Conservation (phyloP, 2,888 invertebrate species). For the Calephelis perditalis region DNA sequence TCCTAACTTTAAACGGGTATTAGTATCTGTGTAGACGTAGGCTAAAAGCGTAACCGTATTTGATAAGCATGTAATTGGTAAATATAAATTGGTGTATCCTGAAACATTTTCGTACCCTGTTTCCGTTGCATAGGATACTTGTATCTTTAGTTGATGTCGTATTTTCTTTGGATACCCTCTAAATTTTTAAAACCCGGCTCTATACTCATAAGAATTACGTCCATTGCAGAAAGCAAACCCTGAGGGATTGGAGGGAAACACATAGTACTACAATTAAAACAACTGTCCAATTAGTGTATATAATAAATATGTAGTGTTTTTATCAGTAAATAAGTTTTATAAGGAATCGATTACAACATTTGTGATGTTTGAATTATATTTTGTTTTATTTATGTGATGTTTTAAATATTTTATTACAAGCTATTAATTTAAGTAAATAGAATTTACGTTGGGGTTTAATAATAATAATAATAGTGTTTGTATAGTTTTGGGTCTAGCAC, state of each 20-base stretch:
- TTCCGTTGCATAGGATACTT: slow-evolving; percentile 24
- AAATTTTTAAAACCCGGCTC: slow-evolving; percentile 22
- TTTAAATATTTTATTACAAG: slow-evolving; percentile 4
- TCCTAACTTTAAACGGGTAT: not conserved
- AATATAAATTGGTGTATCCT: slow-evolving; percentile 14
- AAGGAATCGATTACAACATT: slow-evolving; percentile 10
- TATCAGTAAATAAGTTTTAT: slow-evolving; percentile 21
- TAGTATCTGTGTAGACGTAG: slow-evolving; percentile 6
- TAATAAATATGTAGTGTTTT: slow-evolving; percentile 37
- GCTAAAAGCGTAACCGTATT: not conserved
- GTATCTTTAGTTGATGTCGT: slow-evolving; percentile 66
- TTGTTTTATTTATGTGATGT: slow-evolving; percentile 14
- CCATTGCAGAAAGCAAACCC: slow-evolving; percentile 72
- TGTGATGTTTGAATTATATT: slow-evolving; percentile 13
- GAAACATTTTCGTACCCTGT: slow-evolving; percentile 12
- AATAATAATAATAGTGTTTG: too few relatives aligned
- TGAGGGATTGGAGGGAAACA: slow-evolving; percentile 67
- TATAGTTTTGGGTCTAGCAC: not conserved
- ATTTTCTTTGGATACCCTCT: slow-evolving; percentile 45
- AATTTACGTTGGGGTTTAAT: not conserved
- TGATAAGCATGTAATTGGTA: slow-evolving; percentile 19
- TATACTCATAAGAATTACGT: slow-evolving; percentile 64
- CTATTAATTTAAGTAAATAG: not conserved
- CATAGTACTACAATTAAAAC: slow-evolving; percentile 56
- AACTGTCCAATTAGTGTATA: slow-evolving; percentile 51